Conservation (phyloP, 2,113 vertebrate species). For the Deroptyus accipitrinus region DNA sequence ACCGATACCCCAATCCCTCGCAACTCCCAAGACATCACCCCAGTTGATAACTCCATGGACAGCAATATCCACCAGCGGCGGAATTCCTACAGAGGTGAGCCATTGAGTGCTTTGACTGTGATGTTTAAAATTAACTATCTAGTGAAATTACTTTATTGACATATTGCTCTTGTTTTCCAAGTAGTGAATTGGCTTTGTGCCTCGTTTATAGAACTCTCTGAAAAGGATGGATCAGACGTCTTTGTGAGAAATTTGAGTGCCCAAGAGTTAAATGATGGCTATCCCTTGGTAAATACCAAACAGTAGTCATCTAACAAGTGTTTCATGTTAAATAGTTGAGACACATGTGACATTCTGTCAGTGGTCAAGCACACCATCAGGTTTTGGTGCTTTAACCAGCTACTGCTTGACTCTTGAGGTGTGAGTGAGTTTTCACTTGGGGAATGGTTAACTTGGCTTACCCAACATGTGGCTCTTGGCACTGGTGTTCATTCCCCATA, state of each 20-base stretch:
- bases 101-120: rapidly evolving
- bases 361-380: neutral
- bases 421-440: neutral
- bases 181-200: neutral
- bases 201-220: neutral
- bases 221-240: neutral
- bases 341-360: neutral
- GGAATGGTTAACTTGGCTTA: neutral
- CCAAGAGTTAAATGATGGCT: neutral
- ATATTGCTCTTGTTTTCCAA: neutral
- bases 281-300: neutral
- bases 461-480: neutral
- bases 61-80: conserved; percentile 90
- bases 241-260: neutral
- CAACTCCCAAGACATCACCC: conserved; percentile 94
- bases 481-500: neutral
- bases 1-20: conserved; percentile 96
- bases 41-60: conserved; percentile 88
- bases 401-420: neutral
- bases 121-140: neutral
- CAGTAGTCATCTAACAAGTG: neutral
- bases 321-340: neutral
- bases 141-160: neutral
- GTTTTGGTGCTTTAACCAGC: neutral
- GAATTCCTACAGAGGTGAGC: conserved; percentile 93